Evolutionary conservation across 2,797 vertebrate species (phyloP).

Genomic region (Anniella stebbinsi): DNA sequence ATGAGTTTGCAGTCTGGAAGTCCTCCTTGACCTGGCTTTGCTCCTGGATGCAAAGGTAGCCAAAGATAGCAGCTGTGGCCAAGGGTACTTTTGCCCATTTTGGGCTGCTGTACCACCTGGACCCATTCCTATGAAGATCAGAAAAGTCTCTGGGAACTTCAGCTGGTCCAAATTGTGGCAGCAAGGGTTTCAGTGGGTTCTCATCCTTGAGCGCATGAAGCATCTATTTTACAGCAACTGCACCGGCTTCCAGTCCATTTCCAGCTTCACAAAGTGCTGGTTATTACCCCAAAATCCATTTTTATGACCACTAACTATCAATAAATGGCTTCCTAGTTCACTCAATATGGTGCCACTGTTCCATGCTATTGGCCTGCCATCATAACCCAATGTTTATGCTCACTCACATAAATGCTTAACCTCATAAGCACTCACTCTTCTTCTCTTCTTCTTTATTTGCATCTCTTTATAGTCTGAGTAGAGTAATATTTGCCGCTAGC

Average conservation of each 20-base stretch:
- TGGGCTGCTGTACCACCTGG: no score
- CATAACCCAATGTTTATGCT: not conserved
- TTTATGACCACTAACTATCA: not conserved
- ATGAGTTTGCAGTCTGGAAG: no score
- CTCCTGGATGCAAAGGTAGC: no score
- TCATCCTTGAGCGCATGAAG: no score
- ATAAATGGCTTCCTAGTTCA: not conserved
- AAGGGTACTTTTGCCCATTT: no score
- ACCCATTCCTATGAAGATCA: no score
- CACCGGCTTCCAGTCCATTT: no score
- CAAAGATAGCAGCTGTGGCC: no score
- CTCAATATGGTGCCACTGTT: not conserved
- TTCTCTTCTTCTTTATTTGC: not conserved
- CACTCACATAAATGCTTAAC: not conserved
- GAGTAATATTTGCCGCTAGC: not conserved
- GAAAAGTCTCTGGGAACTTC: not conserved
- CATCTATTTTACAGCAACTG: no score
- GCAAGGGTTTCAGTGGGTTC: not conserved
- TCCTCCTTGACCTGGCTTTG: no score
- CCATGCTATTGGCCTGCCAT: not conserved
- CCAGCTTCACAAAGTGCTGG: no score
- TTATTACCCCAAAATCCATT: no score
- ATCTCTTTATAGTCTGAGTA: constrained; percentile 4
- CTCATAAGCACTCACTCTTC: not conserved
- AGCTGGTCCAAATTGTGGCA: not conserved